A percentile compares a stretch with the other conserved stretches of the same genome.
phyloP scores from a whole-genome alignment of 2,888 invertebrate genomes.

The Sphinx pinastri region DNA sequence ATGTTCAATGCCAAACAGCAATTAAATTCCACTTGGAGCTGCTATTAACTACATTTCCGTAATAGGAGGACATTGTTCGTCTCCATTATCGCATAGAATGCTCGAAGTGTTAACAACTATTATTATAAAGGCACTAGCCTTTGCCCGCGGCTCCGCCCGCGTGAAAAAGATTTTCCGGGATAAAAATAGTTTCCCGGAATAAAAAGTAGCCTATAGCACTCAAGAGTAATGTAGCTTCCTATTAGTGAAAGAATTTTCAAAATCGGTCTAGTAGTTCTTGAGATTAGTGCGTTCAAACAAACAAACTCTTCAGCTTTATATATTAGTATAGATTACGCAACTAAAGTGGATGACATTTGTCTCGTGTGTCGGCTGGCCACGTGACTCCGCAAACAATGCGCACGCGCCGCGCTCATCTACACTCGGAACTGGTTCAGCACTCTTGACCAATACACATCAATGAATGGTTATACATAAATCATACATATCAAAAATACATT shows the following conservation, averaged over 20 bases:
- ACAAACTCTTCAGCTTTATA: too few species aligned
- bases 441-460: not conserved
- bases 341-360: not conserved
- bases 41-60: not conserved
- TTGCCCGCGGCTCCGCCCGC: too few species aligned
- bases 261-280: too few species aligned
- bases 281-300: too few species aligned
- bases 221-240: too few species aligned
- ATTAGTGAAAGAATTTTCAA: too few species aligned
- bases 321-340: not conserved
- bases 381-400: not conserved
- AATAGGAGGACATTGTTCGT: not conserved
- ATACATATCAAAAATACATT: too few species aligned
- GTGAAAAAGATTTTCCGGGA: too few species aligned
- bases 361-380: not conserved
- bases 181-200: too few species aligned
- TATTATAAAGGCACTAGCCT: conserved; percentile 1
- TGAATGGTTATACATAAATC: not conserved
- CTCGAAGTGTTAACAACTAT: not conserved
- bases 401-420: not conserved
- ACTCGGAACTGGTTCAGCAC: not conserved
- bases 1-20: too few species aligned
- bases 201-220: too few species aligned
- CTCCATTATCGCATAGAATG: not conserved
- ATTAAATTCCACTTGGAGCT: not conserved